These are phyloP conservation scores for Mongoloraphidia duomilia DNA, from an alignment of 2,888 invertebrate species.

Conservation along the genomic window DNA sequence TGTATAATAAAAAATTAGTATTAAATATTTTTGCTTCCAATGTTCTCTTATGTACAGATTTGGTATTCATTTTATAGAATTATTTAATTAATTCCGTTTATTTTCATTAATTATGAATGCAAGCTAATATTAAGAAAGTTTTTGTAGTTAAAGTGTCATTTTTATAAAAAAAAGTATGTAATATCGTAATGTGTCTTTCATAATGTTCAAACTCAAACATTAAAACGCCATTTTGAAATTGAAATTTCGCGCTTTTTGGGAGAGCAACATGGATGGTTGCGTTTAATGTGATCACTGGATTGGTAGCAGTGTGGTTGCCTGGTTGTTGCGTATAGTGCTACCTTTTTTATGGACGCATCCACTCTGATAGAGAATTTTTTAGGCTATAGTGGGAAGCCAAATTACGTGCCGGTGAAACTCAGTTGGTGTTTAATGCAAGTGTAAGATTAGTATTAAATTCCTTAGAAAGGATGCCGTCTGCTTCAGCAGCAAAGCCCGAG, in stretches of 20 bases:
- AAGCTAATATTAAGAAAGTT: constrained; percentile 2
- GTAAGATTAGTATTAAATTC: constrained; percentile 1
- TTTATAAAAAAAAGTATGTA: not conserved
- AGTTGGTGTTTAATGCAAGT: no score
- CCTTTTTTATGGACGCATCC: no score
- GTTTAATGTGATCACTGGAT: no score
- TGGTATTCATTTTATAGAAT: not conserved
- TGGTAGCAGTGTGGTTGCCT: no score
- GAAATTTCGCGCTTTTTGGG: no score
- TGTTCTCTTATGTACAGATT: not conserved
- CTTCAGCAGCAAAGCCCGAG: constrained; percentile 74
- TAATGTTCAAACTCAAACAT: no score
- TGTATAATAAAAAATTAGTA: constrained; percentile 1
- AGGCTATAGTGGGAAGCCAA: no score
- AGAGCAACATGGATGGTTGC: no score
- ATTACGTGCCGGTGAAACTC: no score
- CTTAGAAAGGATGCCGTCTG: constrained; percentile 65
- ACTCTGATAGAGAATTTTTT: no score
- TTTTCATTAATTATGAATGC: not conserved
- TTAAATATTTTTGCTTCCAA: not conserved
- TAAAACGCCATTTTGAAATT: no score
- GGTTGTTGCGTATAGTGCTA: no score
- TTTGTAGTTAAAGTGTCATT: constrained; percentile 2
- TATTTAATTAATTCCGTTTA: not conserved
- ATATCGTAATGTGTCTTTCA: not conserved